phyloP scores from a whole-genome alignment of 2,113 vertebrate genomes.

The Narcine bancroftii region DNA sequence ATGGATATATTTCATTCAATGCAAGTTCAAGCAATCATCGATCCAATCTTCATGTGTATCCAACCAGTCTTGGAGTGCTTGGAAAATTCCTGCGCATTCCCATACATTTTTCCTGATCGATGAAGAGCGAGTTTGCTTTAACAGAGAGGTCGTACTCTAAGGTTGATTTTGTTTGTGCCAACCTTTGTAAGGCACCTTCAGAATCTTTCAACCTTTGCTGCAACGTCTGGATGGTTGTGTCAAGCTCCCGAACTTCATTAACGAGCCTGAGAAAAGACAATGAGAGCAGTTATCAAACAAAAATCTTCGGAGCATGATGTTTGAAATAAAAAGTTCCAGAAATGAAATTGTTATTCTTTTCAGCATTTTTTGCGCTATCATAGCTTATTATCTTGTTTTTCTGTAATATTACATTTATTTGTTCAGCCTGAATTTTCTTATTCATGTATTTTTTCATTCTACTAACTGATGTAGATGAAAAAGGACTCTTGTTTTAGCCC shows the following conservation, averaged over 20 bases:
- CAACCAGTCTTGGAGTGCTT: slow-evolving; percentile 68
- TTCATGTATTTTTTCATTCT: not conserved
- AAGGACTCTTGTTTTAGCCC: not conserved
- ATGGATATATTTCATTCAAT: not conserved
- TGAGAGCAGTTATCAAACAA: not conserved
- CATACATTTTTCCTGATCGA: slow-evolving; percentile 93
- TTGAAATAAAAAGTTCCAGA: not conserved
- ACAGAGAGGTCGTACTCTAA: slow-evolving; percentile 79
- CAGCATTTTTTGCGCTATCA: not conserved
- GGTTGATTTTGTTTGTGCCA: slow-evolving; percentile 69
- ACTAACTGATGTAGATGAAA: not conserved
- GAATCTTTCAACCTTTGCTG: slow-evolving; percentile 72
- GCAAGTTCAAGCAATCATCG: not conserved
- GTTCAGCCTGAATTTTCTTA: not conserved
- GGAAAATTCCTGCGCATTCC: slow-evolving; percentile 81
- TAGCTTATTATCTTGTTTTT: no score
- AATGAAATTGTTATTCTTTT: not conserved
- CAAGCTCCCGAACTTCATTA: slow-evolving; percentile 72
- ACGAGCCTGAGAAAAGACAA: slow-evolving; percentile 63
- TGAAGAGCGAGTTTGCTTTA: slow-evolving; percentile 83
- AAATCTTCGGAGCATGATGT: not conserved
- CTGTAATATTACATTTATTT: not conserved
- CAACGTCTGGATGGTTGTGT: slow-evolving; percentile 70
- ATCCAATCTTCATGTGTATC: slow-evolving; percentile 57
- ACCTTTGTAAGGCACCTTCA: slow-evolving; percentile 67